Percentiles rank a stretch among this genome's conserved stretches.
Evolutionary conservation across 2,888 invertebrate species (phyloP).

Genomic region (Euclidia mi): DNA sequence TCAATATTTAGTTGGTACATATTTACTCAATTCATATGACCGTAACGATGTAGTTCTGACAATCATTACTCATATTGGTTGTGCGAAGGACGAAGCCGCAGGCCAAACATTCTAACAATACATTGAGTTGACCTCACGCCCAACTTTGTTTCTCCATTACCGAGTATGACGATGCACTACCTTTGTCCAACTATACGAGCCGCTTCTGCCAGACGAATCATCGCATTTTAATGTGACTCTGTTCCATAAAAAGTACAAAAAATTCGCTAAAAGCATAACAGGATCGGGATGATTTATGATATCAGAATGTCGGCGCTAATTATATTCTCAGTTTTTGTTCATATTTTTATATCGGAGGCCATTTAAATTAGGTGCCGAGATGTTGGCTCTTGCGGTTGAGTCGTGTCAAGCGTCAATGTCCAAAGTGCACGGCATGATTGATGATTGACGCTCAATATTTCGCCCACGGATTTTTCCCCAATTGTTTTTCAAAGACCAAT

Average conservation of each 20-base stretch:
- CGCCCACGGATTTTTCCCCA: no score
- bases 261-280: constrained; percentile 44
- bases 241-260: constrained; percentile 33
- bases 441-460: no score
- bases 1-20: no score
- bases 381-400: not conserved
- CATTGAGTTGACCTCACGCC: constrained; percentile 20
- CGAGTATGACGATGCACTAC: constrained; percentile 43
- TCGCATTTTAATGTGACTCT: constrained; percentile 29
- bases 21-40: no score
- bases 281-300: constrained; percentile 47
- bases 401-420: not conserved
- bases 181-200: constrained; percentile 29
- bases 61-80: constrained; percentile 4
- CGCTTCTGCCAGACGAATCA: constrained; percentile 33
- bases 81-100: constrained; percentile 9
- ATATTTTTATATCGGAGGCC: constrained; percentile 13
- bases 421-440: not conserved
- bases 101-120: constrained; percentile 25
- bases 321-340: constrained; percentile 30
- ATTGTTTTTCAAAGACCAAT: no score
- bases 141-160: constrained; percentile 39
- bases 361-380: constrained; percentile 26
- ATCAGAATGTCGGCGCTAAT: constrained; percentile 36
- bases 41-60: no score